Percentiles rank a stretch among this genome's conserved stretches.
phyloP scores from a whole-genome alignment of 2,113 vertebrate species.

The Porphyrio hochstetteri region DNA sequence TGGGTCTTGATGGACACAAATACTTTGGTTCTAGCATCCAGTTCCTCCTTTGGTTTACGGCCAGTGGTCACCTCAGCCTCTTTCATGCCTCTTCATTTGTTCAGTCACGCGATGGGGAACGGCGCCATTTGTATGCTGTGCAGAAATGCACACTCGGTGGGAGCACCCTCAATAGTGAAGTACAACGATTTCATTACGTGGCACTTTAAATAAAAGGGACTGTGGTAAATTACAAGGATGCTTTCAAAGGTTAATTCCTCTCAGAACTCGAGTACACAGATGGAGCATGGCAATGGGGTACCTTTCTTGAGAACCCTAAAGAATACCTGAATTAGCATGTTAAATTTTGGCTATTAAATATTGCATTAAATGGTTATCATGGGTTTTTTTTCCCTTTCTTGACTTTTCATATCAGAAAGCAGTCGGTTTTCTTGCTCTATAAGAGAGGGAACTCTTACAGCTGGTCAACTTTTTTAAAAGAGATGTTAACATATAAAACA shows the following conservation, averaged over 20 bases:
- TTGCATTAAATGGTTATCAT: not conserved
- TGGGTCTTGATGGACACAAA: not conserved
- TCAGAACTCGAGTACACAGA: accelerated
- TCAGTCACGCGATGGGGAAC: not conserved
- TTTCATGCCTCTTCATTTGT: not conserved
- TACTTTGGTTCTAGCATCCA: not conserved
- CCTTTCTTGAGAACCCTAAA: not conserved
- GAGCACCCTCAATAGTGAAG: not conserved
- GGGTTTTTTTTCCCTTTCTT: not conserved
- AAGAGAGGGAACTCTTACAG: not conserved
- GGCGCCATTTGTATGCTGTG: not conserved
- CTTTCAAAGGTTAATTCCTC: not conserved
- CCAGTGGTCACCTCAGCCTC: not conserved
- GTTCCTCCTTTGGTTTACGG: not conserved
- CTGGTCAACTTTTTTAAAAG: not conserved
- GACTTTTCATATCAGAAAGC: not conserved
- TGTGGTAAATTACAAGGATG: not conserved
- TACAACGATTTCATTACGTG: not conserved
- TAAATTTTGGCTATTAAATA: not conserved
- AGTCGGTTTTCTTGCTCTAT: not conserved
- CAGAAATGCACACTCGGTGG: accelerated
- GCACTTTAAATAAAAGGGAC: not conserved
- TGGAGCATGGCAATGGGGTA: not conserved
- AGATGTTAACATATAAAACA: not conserved
- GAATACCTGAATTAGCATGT: not conserved